Conservation (phyloP, 2,797 vertebrate genomes). For the Luscinia luscinia region DNA sequence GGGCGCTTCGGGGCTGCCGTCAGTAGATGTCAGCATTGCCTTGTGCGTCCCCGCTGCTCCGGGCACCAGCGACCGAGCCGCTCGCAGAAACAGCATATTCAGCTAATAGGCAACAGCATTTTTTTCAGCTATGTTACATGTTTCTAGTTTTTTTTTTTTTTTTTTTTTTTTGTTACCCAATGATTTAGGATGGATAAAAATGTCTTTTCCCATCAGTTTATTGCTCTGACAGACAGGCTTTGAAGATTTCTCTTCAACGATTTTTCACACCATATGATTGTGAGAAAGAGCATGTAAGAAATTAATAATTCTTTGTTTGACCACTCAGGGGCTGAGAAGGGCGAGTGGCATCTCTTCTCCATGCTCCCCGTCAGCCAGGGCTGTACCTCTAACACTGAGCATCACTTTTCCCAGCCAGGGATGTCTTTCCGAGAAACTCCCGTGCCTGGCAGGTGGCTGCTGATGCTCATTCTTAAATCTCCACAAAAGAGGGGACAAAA, state of each 20-base stretch:
- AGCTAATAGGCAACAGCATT: background rate
- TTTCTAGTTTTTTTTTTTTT: background rate
- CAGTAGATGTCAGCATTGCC: constrained; percentile 75
- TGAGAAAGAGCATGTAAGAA: background rate
- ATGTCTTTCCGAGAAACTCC: background rate
- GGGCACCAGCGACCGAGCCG: background rate
- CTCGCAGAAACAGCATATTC: fast-evolving
- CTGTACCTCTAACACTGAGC: fast-evolving
- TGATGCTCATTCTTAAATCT: fast-evolving
- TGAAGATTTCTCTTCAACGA: background rate
- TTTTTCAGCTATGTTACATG: background rate
- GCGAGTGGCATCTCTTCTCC: background rate
- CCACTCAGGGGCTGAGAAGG: background rate
- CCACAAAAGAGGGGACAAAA: background rate
- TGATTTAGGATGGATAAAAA: background rate
- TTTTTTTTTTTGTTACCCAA: background rate
- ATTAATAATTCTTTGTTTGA: background rate
- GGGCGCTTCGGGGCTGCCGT: background rate
- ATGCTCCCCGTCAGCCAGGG: background rate
- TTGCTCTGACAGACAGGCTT: background rate
- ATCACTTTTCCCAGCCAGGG: background rate
- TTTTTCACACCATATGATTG: background rate
- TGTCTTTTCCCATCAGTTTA: background rate
- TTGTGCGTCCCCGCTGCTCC: constrained; percentile 13
- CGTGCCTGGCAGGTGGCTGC: fast-evolving